Base-by-base conservation (phyloP, 2,113 vertebrate species). In the Istiophorus platypterus region DNA sequence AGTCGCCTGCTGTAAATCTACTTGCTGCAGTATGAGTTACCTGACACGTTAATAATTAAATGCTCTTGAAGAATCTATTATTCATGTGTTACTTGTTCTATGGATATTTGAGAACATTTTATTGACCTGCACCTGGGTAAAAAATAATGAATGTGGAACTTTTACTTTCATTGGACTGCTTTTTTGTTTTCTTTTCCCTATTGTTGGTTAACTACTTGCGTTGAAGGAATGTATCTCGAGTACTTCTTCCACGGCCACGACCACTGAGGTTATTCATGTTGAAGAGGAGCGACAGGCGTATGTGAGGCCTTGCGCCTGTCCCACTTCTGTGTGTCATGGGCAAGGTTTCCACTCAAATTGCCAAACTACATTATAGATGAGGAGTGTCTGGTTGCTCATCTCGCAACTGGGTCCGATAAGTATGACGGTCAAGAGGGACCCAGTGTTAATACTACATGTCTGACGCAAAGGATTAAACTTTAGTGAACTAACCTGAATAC, bases 351-450 rank as follows among this genome's bases (percentile, higher is more conserved):
- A 65, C 86, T 95, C 86, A 76, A 3, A 63, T 94, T 91, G 85
- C 92, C 39, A 1, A 65, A 51, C 73, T 95, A 67, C 81, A 95
- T 95, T 90, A 94, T 94, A 62, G 52, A 95, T 93, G 87, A 94
- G 56, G 45, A 59, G 45, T 73, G 54, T 90, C 76, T 56, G 58
- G 77, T 87, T 94, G 56, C 83, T 74, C 87, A 75, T 76, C 27
- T 27, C 22, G 41, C 37, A 81, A 41, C 29, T 71, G 62, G 39
- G 59, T 76, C 61, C 62, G 8, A 31, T 45, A 1, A 54, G 24
- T 15, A 78, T 56, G 42, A 65, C 12, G 9, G 2, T 20, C 6
- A 0, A 22, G 14, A 13, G 3, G 31, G 76, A 66, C 57, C 26
- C 27, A 37, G 5, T 22, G 27, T 29, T 15, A 41, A 0, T 64